Evolutionary conservation across 2,797 vertebrate genomes (phyloP).

Genomic region (Loris lydekkerianus): DNA sequence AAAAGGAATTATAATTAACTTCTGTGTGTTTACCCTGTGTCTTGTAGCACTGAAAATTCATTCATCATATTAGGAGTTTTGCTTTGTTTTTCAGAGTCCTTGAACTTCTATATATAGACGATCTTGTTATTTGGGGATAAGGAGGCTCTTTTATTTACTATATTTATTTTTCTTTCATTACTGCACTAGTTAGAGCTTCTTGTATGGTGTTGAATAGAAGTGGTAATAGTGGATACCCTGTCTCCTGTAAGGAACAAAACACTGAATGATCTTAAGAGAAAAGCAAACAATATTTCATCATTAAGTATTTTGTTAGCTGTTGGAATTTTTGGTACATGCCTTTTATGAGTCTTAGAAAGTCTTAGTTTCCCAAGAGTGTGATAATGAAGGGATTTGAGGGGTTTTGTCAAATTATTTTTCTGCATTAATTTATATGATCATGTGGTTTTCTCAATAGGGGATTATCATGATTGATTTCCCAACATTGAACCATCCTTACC

Average conservation of each 20-base stretch:
- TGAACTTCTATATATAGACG: neutral
- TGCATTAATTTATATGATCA: neutral
- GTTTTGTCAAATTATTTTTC: slow-evolving; percentile 3
- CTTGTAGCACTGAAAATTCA: neutral
- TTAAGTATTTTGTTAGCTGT: neutral
- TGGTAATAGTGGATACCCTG: neutral
- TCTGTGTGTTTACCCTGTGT: neutral
- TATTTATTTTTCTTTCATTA: slow-evolving; percentile 28
- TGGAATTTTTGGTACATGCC: neutral
- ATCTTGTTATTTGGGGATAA: neutral
- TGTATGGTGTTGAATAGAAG: neutral
- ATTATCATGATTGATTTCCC: slow-evolving; percentile 16
- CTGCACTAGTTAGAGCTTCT: neutral
- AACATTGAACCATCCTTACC: neutral
- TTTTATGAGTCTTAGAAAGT: neutral
- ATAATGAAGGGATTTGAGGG: neutral
- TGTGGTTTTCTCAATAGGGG: neutral
- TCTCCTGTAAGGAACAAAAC: neutral
- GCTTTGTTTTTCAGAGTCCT: neutral
- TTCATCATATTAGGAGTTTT: neutral
- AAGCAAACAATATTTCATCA: neutral
- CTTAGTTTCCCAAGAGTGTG: neutral
- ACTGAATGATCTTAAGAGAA: neutral
- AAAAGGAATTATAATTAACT: neutral
- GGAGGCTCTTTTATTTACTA: neutral